Evolutionary conservation across 2,888 invertebrate genomes (phyloP), one percentile per base, ranked within the genome.

Genomic region (Incurvaria masculella): DNA sequence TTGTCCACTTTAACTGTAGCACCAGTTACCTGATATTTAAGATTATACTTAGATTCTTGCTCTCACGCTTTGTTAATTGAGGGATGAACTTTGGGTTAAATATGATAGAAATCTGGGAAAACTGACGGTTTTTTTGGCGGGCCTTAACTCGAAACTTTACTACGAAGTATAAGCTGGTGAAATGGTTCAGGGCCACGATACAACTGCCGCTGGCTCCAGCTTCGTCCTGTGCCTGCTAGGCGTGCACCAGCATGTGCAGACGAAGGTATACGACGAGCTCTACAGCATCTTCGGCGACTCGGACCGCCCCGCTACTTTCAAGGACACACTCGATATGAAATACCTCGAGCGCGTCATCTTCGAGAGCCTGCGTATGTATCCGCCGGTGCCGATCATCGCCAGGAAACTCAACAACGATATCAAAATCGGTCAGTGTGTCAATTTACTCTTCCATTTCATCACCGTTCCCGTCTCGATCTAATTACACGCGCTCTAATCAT

Each of bases 141-240:
- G n/a, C n/a, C n/a, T n/a, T n/a, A n/a, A n/a, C n/a, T n/a, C n/a
- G n/a, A n/a, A n/a, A n/a, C n/a, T n/a, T n/a, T n/a, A n/a, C n/a
- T n/a, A n/a, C n/a, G n/a, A n/a, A n/a, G n/a, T n/a, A n/a, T n/a
- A n/a, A n/a, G n/a, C n/a, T n/a, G n/a, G n/a, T n/a, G n/a, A n/a
- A n/a, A n/a, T n/a, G n/a, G 33, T 11, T 27, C 44, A 78, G 79
- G 79, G 79, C 14, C 79, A 79, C 52, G 79, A 79, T 51, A 79
- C 79, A 1, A 79, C 73, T 1, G 76, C 79, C 10, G 90, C 94
- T 26, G 94, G 90, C 1, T 89, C 93, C 54, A 91, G 90, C 64
- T 96, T 94, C 81, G 88, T 90, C 51, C 76, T 94, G 5, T 89
- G 89, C 56, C 79, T 94, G 60, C 83, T 95, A 62, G 94, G 91